Base-by-base conservation (phyloP, 2,113 vertebrate genomes). In the Mugil cephalus region DNA sequence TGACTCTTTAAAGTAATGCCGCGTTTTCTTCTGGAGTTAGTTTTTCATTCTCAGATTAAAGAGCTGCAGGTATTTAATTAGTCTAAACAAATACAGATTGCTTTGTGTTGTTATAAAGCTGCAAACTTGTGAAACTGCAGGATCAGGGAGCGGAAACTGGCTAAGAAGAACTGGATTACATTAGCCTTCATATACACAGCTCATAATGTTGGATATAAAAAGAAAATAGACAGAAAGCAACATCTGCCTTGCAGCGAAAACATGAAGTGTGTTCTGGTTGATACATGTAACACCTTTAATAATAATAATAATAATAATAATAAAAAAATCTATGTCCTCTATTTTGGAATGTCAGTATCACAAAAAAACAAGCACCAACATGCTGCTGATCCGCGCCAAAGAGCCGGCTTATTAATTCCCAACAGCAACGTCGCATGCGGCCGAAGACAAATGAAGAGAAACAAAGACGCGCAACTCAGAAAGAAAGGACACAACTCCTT, bases 381-480 rank as follows among this genome's bases (percentile, higher is more conserved):
- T 85, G 82, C 82, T 43, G 6, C 38, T 51, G 50, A 81, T 72
- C 70, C 2, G 36, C 62, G 79, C 59, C 45, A 62, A 60, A 74
- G 1, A 48, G 14, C 21, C 12, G 10, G n/a, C 15, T 18, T 0
- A 53, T 81, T 56, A 10, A 52, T 45, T 51, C 47, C 18, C 10
- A 15, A 51, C 1, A n/a, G 38, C n/a, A 53, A 45, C 18, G 24
- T 17, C 1, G 7, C 89, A 89, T 88, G 88, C 80, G 38, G 47
- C 24, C 17, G 73, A 36, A 52, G 48, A 69, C 24, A 59, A 18
- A 51, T 11, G 14, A 8, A 24, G 10, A 9, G 12, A 60, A 69
- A 59, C 11, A 54, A 68, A 50, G 10, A n/a, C 53, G 18, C 52
- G 18, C 52, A 4, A 60, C 38, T 71, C n/a, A 66, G 47, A 68